These are phyloP conservation scores for Drosophila robusta DNA, from an alignment of 2,888 invertebrate genomes.

Conservation along the genomic window DNA sequence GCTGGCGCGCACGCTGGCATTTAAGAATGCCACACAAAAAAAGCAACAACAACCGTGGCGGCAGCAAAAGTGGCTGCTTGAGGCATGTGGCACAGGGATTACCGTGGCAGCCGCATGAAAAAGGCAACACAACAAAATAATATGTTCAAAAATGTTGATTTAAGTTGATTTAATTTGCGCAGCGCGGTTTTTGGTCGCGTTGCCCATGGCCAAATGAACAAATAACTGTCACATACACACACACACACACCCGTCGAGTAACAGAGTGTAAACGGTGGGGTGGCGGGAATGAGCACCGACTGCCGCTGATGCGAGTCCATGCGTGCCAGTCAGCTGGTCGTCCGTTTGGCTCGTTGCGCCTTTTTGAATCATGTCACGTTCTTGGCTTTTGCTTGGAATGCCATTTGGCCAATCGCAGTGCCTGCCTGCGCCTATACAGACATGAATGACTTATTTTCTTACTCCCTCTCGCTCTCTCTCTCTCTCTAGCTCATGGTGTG, in stretches of 20 bases:
- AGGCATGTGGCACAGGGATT: slow-evolving; percentile 1
- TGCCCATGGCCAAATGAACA: slow-evolving; percentile 18
- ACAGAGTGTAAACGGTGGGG: no score
- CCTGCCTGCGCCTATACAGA: slow-evolving; percentile 7
- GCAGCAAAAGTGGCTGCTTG: slow-evolving; percentile 1
- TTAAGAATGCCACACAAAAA: slow-evolving; percentile 19
- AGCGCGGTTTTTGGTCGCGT: slow-evolving; percentile 26
- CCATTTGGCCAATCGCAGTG: slow-evolving; percentile 73
- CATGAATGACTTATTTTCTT: neutral
- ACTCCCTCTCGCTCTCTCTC: neutral
- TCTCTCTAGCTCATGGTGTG: neutral
- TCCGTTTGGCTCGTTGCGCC: slow-evolving; percentile 3
- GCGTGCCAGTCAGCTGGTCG: slow-evolving; percentile 31
- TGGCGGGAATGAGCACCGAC: neutral
- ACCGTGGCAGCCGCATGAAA: neutral
- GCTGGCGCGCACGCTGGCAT: slow-evolving; percentile 26
- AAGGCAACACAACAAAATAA: slow-evolving; percentile 14
- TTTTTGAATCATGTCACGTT: slow-evolving; percentile 72
- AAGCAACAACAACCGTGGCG: slow-evolving; percentile 1
- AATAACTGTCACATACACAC: slow-evolving; percentile 18
- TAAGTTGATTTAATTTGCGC: slow-evolving; percentile 53
- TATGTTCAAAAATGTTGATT: slow-evolving; percentile 17
- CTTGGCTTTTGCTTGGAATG: slow-evolving; percentile 68
- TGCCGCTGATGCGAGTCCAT: slow-evolving; percentile 12
- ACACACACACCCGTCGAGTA: neutral